Conservation (phyloP, 2,888 invertebrate species). For the Agrilus cyanescens region DNA sequence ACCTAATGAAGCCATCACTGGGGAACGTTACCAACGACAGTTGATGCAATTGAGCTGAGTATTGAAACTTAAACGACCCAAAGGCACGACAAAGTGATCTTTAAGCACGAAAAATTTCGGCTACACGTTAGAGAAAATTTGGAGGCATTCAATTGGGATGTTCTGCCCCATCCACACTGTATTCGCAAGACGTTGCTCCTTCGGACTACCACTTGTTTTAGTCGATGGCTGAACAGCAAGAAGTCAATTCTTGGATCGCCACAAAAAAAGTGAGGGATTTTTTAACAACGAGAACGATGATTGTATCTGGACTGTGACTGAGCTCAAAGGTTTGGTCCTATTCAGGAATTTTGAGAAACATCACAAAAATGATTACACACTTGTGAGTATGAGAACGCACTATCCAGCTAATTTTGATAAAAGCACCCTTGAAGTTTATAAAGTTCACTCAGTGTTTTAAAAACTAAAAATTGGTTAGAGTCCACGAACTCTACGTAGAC, state of each 20-base stretch:
- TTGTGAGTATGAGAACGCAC: too few species aligned
- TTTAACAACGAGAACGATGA: too few species aligned
- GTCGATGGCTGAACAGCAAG: conserved; percentile 10
- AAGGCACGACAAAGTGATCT: not conserved
- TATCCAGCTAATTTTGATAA: too few species aligned
- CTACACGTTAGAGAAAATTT: conserved; percentile 6
- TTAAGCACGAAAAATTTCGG: not conserved
- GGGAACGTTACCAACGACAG: conserved; percentile 9
- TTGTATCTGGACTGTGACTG: too few species aligned
- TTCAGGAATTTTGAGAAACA: too few species aligned
- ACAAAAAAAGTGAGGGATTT: not conserved
- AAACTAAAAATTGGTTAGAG: too few species aligned
- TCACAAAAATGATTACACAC: too few species aligned
- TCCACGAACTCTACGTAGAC: too few species aligned
- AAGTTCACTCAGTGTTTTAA: too few species aligned
- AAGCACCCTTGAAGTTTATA: too few species aligned
- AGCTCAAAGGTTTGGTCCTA: too few species aligned
- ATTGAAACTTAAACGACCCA: conserved; percentile 3
- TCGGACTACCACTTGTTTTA: conserved; percentile 11
- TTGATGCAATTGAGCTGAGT: conserved; percentile 10
- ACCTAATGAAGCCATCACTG: conserved; percentile 11
- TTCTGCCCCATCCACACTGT: conserved; percentile 10
- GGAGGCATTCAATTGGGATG: too few species aligned
- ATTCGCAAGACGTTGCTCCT: conserved; percentile 12
- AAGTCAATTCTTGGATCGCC: conserved; percentile 2